A percentile compares a stretch with the other conserved stretches of the same genome.
phyloP scores from a whole-genome alignment of 2,888 invertebrate species.

The Schizotus pectinicornis region DNA sequence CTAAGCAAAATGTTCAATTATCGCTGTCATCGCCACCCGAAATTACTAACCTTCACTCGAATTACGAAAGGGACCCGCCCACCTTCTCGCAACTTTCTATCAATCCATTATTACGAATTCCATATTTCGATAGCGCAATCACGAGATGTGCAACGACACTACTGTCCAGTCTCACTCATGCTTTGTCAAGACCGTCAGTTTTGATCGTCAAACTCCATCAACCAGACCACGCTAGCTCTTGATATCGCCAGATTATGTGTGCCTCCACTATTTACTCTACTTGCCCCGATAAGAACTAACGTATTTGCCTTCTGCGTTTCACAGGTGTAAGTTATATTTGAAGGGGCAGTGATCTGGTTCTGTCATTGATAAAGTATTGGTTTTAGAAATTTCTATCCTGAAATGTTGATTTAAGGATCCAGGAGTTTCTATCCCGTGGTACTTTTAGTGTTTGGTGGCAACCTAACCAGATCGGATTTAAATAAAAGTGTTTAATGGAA shows the following conservation, averaged over 20 bases:
- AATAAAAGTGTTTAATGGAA: constrained; percentile 18
- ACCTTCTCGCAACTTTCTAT: constrained; percentile 7
- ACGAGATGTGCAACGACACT: too few relatives aligned
- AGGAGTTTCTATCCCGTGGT: too few relatives aligned
- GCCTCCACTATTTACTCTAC: not conserved
- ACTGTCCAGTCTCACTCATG: too few relatives aligned
- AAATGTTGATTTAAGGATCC: too few relatives aligned
- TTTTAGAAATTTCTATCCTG: too few relatives aligned
- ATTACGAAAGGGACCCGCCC: constrained; percentile 16
- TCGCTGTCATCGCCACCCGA: not conserved
- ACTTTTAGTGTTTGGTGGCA: too few relatives aligned
- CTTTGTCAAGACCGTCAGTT: too few relatives aligned
- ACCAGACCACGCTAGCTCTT: not conserved
- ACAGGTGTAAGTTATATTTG: constrained; percentile 7
- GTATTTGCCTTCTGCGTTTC: constrained; percentile 22
- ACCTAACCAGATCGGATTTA: constrained; percentile 18
- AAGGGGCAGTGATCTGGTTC: too few relatives aligned
- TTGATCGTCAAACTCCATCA: not conserved
- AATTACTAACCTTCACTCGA: not conserved
- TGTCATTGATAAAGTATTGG: too few relatives aligned
- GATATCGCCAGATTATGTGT: constrained; percentile 8
- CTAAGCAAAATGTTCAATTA: too few relatives aligned
- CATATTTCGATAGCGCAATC: not conserved
- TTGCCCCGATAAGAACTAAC: constrained; percentile 5
- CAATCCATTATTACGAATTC: constrained; percentile 6